Evolutionary conservation across 1,140 invertebrate genomes (phyloP), one percentile per base, ranked within the genome.

Genomic region (Lepidotrigona ventralis): DNA sequence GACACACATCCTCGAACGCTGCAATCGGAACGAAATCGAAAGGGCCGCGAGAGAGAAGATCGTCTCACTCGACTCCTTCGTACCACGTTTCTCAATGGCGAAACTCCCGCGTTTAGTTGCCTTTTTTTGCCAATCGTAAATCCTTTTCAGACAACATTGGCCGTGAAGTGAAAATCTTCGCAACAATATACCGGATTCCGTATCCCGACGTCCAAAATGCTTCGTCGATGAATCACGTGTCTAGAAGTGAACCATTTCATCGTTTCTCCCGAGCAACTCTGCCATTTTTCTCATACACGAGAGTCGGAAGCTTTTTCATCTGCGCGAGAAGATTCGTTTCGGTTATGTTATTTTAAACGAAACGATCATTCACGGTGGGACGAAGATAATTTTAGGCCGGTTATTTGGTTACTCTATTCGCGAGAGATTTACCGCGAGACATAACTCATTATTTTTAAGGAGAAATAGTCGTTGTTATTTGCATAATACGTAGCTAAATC

Each of bases 11-110:
- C 78, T 68, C 64, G 68, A n/a, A n/a, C n/a, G 46, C 73, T 66
- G 68, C 63, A 77, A 82, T 85, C 85, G 75, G 83, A 89, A 89
- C 79, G 88, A 90, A 90, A 90, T 86, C 88, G 88, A 90, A 90
- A 90, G 81, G 83, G 85, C 83, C 72, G n/a, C 19, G 33, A 12
- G 72, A 75, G 66, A 77, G 70, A 66, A 83, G 77, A n/a, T n/a
- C 60, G 33, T 33, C 33, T 51, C n/a, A n/a, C 23, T 54, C 76
- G 85, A 76, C 79, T 87, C 85, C 82, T 83, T 81, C 77, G 56
- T 64, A 39, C 26, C n/a, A n/a, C 81, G 74, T 39, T n/a, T 82
- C 26, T 8, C 80, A 79, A 87, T 88, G 85, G 86, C 85, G 86
- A 88, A 88, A 88, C 86, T 69, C 69, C 53, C 66, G 4, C 21